phyloP scores from a whole-genome alignment of 2,113 vertebrate species.

The Pleuronectes platessa region DNA sequence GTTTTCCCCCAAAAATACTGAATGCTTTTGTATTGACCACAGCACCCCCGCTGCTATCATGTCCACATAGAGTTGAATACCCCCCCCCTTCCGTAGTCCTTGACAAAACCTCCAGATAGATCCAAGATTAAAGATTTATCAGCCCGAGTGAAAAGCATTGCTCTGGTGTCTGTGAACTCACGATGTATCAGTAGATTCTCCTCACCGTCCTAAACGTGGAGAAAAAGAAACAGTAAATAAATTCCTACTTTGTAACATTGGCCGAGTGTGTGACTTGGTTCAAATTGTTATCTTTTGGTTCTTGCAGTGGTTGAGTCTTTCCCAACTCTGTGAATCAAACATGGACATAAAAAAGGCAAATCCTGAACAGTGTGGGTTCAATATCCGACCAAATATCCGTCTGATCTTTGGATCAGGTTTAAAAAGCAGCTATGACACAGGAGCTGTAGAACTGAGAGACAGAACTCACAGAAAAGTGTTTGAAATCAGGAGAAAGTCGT shows the following conservation, averaged over 20 bases:
- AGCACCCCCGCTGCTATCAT: neutral
- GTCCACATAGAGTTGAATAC: constrained; percentile 7
- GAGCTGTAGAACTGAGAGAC: too few species aligned
- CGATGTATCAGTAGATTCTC: neutral
- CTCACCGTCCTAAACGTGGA: neutral
- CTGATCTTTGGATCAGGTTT: too few species aligned
- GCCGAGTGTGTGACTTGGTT: neutral
- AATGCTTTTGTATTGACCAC: constrained; percentile 32
- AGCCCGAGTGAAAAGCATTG: constrained; percentile 14
- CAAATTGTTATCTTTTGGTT: neutral
- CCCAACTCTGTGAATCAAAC: neutral
- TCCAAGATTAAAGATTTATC: constrained; percentile 34
- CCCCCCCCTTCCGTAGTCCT: neutral
- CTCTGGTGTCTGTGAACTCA: constrained; percentile 8
- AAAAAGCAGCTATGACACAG: too few species aligned
- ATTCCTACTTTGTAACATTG: neutral
- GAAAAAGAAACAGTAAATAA: constrained; percentile 11
- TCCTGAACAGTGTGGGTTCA: too few species aligned
- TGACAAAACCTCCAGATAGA: constrained; percentile 25
- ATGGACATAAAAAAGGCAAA: neutral
- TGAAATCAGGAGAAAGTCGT: too few species aligned
- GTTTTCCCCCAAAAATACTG: constrained; percentile 17
- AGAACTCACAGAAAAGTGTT: too few species aligned
- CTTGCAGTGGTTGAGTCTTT: neutral
- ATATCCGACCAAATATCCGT: too few species aligned